Conservation (phyloP, 2,113 vertebrate species). For the Onychostoma macrolepis region DNA sequence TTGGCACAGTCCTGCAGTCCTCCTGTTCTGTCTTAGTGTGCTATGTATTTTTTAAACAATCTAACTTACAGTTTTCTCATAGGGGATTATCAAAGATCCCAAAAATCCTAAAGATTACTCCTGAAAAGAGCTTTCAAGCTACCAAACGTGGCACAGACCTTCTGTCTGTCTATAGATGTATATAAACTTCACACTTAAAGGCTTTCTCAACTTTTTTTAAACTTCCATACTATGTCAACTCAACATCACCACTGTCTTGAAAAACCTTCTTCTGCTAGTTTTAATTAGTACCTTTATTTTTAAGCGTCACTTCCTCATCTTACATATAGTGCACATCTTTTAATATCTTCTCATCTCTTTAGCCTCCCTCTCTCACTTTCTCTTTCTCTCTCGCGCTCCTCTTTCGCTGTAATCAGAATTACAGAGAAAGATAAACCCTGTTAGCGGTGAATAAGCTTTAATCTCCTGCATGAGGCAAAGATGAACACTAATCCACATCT, state of each 20-base stretch:
- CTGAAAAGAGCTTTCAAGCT: background rate
- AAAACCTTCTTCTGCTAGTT: background rate
- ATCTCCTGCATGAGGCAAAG: slow-evolving; percentile 79
- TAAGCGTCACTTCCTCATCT: background rate
- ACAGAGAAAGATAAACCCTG: slow-evolving; percentile 71
- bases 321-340: background rate
- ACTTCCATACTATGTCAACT: background rate
- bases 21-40: slow-evolving; percentile 1
- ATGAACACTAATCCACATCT: slow-evolving; percentile 83
- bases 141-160: background rate
- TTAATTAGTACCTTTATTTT: background rate
- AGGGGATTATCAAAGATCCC: background rate
- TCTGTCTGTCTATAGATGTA: background rate
- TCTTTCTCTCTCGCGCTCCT: slow-evolving; percentile 57
- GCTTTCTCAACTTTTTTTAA: background rate
- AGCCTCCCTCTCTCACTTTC: slow-evolving; percentile 53
- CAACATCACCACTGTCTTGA: background rate
- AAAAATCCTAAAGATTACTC: background rate
- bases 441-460: slow-evolving; percentile 77
- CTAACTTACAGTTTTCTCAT: slow-evolving; percentile 1
- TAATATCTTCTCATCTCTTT: background rate
- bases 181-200: background rate
- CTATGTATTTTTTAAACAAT: background rate
- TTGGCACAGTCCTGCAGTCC: background rate
- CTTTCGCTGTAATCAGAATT: slow-evolving; percentile 69